These are phyloP conservation scores for Camponotus vicinus DNA, from an alignment of 1,140 invertebrate species.

Conservation along the genomic window DNA sequence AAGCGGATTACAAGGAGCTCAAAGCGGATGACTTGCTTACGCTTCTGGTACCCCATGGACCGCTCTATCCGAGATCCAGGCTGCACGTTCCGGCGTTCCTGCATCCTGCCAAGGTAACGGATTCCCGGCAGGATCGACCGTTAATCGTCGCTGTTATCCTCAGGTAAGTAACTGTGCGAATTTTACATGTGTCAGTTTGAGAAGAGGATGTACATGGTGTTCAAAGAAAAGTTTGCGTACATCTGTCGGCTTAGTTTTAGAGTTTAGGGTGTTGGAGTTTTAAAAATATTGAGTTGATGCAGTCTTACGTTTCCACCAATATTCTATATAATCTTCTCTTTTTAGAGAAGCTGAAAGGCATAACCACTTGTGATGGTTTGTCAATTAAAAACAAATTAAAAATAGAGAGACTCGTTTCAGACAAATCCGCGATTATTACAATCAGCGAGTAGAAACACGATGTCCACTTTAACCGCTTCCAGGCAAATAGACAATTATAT, in stretches of 20 bases:
- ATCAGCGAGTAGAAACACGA: neutral
- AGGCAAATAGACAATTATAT: neutral
- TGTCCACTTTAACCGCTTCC: neutral
- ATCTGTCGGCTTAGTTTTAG: too few species aligned
- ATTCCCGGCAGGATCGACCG: conserved; percentile 84
- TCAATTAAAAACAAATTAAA: conserved; percentile 8
- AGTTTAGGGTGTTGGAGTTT: too few species aligned
- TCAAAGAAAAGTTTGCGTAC: too few species aligned
- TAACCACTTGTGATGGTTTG: neutral
- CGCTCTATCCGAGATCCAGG: conserved; percentile 94
- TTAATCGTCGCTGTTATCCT: conserved; percentile 92
- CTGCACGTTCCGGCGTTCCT: conserved; percentile 95
- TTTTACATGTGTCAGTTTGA: neutral
- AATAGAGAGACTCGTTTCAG: neutral
- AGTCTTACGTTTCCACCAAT: too few species aligned
- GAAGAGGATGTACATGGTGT: too few species aligned
- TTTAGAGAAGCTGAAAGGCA: too few species aligned
- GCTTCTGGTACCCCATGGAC: conserved; percentile 94
- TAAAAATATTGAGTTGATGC: too few species aligned
- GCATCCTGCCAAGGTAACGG: conserved; percentile 87
- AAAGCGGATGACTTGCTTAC: conserved; percentile 92
- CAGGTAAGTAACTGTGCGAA: conserved; percentile 88
- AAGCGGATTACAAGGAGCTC: conserved; percentile 93
- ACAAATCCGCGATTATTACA: neutral
- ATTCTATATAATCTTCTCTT: too few species aligned